Base-by-base conservation (phyloP, 2,113 vertebrate genomes). In the Heteronetta atricapilla region DNA sequence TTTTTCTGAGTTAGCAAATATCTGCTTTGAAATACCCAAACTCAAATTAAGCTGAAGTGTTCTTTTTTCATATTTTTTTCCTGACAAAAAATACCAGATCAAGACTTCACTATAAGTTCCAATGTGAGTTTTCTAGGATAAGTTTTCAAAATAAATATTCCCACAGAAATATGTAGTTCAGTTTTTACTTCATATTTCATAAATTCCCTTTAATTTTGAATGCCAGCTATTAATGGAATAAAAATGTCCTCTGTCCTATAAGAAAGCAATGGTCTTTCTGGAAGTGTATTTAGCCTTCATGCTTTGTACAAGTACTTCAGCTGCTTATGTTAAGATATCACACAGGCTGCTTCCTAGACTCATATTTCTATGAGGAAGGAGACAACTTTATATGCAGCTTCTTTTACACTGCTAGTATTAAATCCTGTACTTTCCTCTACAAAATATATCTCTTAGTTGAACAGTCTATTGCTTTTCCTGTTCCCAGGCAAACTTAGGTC, bases 1-100 rank as follows among this genome's bases (percentile, higher is more conserved):
- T 96, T 96, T 97, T 96, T 93, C 85, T 85, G 78, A 97, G 93
- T 97, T 97, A 97, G 81, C 91, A 96, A 96, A 97, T 97, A 93
- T 83, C 82, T 36, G 8, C 95, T 98, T 97, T 98, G 97, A 98
- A 98, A 97, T 94, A 82, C 26, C 72, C 82, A 92, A 88, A 92
- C 55, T 96, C 90, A 97, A 94, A 94, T 96, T 94, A 97, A 97
- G 68, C 69, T 78, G 77, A 93, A 95, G 76, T 46, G 78, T 90
- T 89, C 19, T 50, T 50, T 25, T 50, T 50, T 86, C 86, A 38
- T 92, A 11, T 50, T 74, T 68, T 85, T 81, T 76, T 86, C 52
- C 52, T 68, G 26, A 66, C 46, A 67, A 67, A 83, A 95, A 96
- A 85, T 85, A 60, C 21, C 13, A 88, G 91, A 94, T 93, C 83